Base-by-base conservation (phyloP, 2,797 vertebrate genomes). In the Gymnocypris eckloni region DNA sequence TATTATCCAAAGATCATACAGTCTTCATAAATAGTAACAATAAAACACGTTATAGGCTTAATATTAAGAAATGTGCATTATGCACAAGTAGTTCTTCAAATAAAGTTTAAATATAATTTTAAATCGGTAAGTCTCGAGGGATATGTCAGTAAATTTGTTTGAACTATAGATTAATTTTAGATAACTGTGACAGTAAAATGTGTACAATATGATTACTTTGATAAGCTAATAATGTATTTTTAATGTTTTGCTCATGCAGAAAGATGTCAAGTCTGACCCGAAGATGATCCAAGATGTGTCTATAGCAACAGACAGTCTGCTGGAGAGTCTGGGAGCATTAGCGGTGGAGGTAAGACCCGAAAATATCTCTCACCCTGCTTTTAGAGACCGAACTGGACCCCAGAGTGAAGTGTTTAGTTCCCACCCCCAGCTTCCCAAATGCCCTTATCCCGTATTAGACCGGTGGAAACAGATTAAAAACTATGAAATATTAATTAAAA, bases 291-390 rank as follows among this genome's bases (percentile, higher is more conserved):
- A 94, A 86, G 95, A 96, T 20, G 95, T 99, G 81, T 94, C 95
- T 2, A 94, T 95, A 91, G 96, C 97, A 59, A 96, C 97, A 1
- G 95, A 96, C 89, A 88, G 87, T 28, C 93, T 99, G 85, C 91
- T 96, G 91, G 93, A 94, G 81, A 99, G 96, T 91, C 45, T 99
- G 15, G 96, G 96, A 64, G 92, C 92, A 0, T 93, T 99, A 90
- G 91, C 96, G 28, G 94, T 96, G 87, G 97, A 99, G 97, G 98
- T 99, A 95, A 92, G 93, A 85, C 22, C 7, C 37, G 20, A 69
- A 91, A 86, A 87, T 83, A 90, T 52, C 84, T 54, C 77, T 52
- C 50, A 52, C 41, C 85, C 86, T 45, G n/a, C 67, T 25, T 81
- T 79, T 66, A 61, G 41, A 54, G 37, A 15, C 18, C 41, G 41